These are phyloP conservation scores for Paradoxurus hermaphroditus DNA, from an alignment of 2,113 vertebrate species.

Conservation along the genomic window DNA sequence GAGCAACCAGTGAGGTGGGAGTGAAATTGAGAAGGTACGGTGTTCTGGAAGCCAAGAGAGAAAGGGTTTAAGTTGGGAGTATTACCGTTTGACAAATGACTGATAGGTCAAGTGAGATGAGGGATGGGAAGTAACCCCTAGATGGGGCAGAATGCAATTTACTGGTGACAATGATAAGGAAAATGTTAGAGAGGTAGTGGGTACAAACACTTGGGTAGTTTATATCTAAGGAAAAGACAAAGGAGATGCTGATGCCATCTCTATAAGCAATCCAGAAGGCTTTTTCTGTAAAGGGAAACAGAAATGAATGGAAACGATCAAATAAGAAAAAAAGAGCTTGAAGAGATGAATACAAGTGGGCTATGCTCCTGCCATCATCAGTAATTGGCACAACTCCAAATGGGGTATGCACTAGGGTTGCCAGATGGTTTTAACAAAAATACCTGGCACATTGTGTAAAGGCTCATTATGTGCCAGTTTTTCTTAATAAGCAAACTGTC, in stretches of 20 bases:
- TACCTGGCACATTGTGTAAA: neutral
- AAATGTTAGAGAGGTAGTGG: neutral
- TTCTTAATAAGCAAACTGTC: constrained; percentile 22
- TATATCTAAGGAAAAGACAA: neutral
- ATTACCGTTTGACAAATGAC: neutral
- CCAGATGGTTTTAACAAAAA: constrained; percentile 16
- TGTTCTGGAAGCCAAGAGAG: neutral
- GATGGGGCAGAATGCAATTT: neutral
- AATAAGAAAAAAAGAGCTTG: neutral
- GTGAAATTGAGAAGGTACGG: neutral
- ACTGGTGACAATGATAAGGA: neutral
- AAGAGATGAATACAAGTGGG: neutral
- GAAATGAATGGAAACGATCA: neutral
- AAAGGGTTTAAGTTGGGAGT: neutral
- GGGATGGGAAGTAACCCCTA: neutral
- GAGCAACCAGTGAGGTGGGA: neutral
- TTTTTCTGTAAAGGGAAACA: neutral
- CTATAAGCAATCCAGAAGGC: too few relatives aligned
- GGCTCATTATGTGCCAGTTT: neutral
- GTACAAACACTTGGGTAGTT: neutral
- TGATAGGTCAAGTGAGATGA: neutral
- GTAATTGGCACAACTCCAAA: neutral
- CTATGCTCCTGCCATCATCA: neutral
- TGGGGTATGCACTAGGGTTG: neutral
- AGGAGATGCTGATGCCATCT: neutral